These are phyloP conservation scores for Junonia oenone DNA, from an alignment of 2,888 invertebrate species.

Conservation along the genomic window DNA sequence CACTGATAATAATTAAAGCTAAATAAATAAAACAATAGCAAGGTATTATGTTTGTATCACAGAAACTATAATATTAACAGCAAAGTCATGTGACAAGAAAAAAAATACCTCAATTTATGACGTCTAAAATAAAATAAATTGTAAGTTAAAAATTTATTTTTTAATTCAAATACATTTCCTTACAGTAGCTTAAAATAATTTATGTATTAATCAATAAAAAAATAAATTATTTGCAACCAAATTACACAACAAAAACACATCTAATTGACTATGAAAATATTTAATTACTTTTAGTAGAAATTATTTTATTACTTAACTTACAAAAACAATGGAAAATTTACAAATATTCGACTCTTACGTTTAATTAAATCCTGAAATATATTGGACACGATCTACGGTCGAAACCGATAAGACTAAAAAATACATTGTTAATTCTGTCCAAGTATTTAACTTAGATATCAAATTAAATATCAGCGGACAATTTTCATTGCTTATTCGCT, in stretches of 20 bases:
- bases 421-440: too few relatives aligned
- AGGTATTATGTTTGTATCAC: slow-evolving; percentile 2
- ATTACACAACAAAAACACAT: background rate
- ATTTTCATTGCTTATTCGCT: too few relatives aligned
- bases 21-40: slow-evolving; percentile 5
- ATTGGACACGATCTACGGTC: background rate
- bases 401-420: too few relatives aligned
- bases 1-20: slow-evolving; percentile 13
- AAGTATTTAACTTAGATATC: too few relatives aligned
- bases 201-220: background rate
- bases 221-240: background rate
- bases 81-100: too few relatives aligned
- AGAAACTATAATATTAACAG: slow-evolving; percentile 2
- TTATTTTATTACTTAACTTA: background rate
- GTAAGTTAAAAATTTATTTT: too few relatives aligned
- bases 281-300: background rate
- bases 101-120: too few relatives aligned
- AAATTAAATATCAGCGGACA: too few relatives aligned
- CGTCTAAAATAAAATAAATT: too few relatives aligned
- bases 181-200: background rate
- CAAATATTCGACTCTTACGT: background rate
- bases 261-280: background rate
- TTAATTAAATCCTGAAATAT: background rate
- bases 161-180: background rate
- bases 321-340: background rate